Conservation (phyloP, 2,888 invertebrate species). For the Deroplatys truncata region DNA sequence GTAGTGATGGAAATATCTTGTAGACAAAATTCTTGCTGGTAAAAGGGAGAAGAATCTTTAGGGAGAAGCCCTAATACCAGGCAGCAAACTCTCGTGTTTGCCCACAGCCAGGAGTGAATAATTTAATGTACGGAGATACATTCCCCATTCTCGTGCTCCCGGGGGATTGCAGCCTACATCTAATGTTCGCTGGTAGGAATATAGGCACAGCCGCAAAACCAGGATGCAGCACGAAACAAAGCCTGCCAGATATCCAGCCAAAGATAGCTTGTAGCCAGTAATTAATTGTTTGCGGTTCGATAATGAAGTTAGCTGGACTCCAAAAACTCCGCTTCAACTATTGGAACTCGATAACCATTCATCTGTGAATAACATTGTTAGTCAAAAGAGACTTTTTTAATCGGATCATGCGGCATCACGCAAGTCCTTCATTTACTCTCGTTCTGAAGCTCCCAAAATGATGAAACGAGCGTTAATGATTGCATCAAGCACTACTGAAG, state of each 20-base stretch:
- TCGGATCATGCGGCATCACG: not conserved
- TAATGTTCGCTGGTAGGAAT: not conserved
- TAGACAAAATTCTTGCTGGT: not conserved
- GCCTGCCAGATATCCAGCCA: not conserved
- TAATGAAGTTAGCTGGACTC: not conserved
- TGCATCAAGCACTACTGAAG: too few species aligned
- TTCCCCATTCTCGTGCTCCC: not conserved
- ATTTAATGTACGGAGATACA: not conserved
- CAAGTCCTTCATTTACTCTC: not conserved
- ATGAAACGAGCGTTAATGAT: not conserved
- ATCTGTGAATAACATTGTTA: not conserved
- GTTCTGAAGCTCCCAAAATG: not conserved
- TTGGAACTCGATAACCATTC: not conserved
- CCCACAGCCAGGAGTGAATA: not conserved
- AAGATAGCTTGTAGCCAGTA: not conserved
- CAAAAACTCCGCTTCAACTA: not conserved
- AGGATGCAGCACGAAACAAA: not conserved
- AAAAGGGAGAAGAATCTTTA: not conserved
- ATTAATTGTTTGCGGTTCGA: not conserved
- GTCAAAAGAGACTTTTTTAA: not conserved
- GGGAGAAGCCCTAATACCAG: not conserved
- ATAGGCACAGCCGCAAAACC: not conserved
- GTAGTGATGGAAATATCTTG: not conserved
- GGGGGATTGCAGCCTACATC: not conserved
- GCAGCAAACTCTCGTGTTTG: not conserved